Conservation (phyloP, 2,888 invertebrate genomes). For the Serripes groenlandicus region DNA sequence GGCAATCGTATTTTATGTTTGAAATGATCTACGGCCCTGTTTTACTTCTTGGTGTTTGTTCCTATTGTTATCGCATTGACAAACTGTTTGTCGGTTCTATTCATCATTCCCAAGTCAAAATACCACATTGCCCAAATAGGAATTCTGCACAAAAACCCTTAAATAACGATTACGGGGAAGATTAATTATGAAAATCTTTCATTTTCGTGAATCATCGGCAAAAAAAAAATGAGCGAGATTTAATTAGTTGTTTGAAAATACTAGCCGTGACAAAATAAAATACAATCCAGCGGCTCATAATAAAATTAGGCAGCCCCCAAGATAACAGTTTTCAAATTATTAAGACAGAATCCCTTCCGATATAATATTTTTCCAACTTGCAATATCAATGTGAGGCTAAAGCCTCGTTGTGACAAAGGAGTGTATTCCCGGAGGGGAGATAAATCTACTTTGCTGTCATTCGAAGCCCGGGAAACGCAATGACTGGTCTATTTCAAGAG, state of each 20-base stretch:
- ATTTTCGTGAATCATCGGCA: slow-evolving; percentile 8
- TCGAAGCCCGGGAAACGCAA: neutral
- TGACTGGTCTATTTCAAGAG: slow-evolving; percentile 30
- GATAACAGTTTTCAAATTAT: slow-evolving; percentile 25
- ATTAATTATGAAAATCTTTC: slow-evolving; percentile 2
- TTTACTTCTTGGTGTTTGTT: no score
- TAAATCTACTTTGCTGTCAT: slow-evolving; percentile 40
- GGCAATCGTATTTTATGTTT: no score
- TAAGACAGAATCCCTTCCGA: slow-evolving; percentile 20
- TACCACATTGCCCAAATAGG: neutral
- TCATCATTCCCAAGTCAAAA: neutral
- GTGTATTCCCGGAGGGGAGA: slow-evolving; percentile 41
- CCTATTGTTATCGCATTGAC: no score
- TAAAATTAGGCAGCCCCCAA: slow-evolving; percentile 16
- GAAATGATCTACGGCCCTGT: no score
- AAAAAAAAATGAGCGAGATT: slow-evolving; percentile 21
- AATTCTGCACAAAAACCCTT: neutral
- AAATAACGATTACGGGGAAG: neutral
- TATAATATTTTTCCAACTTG: slow-evolving; percentile 13
- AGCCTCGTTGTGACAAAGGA: slow-evolving; percentile 30
- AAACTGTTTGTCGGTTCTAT: no score
- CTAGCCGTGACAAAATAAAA: slow-evolving; percentile 22
- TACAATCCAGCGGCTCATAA: slow-evolving; percentile 13
- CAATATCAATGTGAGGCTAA: slow-evolving; percentile 8
- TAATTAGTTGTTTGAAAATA: slow-evolving; percentile 27